Conservation (phyloP, 2,113 vertebrate genomes). For the Triplophysa dalaica region DNA sequence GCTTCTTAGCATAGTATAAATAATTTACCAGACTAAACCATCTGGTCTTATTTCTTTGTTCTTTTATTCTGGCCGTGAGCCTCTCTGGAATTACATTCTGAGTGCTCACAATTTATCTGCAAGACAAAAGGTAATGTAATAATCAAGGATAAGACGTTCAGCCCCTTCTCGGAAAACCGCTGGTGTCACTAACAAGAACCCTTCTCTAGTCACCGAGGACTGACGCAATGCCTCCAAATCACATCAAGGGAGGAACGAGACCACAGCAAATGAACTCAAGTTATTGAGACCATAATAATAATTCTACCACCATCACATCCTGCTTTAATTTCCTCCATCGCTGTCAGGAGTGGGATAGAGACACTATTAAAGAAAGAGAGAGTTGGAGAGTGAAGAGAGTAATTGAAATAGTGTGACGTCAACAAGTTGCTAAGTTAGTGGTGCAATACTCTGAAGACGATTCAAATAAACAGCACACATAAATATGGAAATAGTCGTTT, state of each 20-base stretch:
- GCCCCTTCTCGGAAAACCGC: slow-evolving; percentile 13
- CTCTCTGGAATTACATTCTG: slow-evolving; percentile 23
- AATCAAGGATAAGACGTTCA: slow-evolving; percentile 15
- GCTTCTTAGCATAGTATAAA: slow-evolving; percentile 31
- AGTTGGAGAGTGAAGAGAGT: background rate
- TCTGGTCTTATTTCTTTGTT: slow-evolving; percentile 32
- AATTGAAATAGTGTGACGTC: no score
- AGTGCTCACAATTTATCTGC: slow-evolving; percentile 30
- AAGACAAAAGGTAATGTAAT: slow-evolving; percentile 36
- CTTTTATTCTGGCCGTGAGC: slow-evolving; percentile 17
- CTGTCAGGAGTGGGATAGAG: background rate
- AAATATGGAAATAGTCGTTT: no score
- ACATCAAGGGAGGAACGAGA: slow-evolving; percentile 13
- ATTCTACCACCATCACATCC: background rate
- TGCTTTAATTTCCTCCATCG: slow-evolving; percentile 13
- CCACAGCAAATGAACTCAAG: slow-evolving; percentile 8
- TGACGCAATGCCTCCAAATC: slow-evolving; percentile 5
- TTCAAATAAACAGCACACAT: no score
- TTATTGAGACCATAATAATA: slow-evolving; percentile 14
- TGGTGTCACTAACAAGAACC: slow-evolving; percentile 29
- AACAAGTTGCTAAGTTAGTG: no score
- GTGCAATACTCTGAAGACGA: no score
- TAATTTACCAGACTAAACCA: slow-evolving; percentile 31
- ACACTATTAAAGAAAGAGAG: background rate
- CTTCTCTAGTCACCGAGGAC: slow-evolving; percentile 11